Percentiles rank a stretch among this genome's conserved stretches.
Evolutionary conservation across 2,113 vertebrate species (phyloP).

Genomic region (Lepus americanus): DNA sequence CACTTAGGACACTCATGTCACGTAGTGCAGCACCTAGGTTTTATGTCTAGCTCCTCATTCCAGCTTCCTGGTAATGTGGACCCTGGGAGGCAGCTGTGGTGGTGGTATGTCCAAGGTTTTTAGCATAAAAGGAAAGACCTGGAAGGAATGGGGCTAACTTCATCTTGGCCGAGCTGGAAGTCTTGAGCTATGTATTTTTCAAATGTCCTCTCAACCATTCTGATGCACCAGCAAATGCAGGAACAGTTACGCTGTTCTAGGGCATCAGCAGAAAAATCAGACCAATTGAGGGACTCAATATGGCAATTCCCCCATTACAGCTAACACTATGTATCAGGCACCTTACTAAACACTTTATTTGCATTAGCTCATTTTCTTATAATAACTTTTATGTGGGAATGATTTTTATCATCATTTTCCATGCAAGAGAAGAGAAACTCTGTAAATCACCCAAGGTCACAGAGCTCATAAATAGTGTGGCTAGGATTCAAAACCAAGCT

Average conservation of each 20-base stretch:
- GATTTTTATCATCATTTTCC: slow-evolving; percentile 13
- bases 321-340: not conserved
- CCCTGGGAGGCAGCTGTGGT: too few species aligned
- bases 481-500: not conserved
- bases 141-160: not conserved
- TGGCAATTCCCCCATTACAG: not conserved
- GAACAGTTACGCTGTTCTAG: not conserved
- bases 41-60: too few species aligned
- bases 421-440: not conserved
- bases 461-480: not conserved
- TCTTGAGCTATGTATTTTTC: not conserved
- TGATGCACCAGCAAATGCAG: not conserved
- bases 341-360: slow-evolving; percentile 28
- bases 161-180: not conserved
- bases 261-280: not conserved
- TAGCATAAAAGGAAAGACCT: not conserved
- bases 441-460: not conserved
- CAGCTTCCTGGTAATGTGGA: too few species aligned
- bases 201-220: not conserved
- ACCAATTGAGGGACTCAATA: not conserved
- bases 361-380: not conserved
- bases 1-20: too few species aligned
- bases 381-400: not conserved
- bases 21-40: too few species aligned
- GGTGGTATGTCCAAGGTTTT: not conserved